Percentiles rank a stretch among this genome's conserved stretches.
Conservation (phyloP, 2,113 vertebrate genomes). For the Barnardius zonarius region DNA sequence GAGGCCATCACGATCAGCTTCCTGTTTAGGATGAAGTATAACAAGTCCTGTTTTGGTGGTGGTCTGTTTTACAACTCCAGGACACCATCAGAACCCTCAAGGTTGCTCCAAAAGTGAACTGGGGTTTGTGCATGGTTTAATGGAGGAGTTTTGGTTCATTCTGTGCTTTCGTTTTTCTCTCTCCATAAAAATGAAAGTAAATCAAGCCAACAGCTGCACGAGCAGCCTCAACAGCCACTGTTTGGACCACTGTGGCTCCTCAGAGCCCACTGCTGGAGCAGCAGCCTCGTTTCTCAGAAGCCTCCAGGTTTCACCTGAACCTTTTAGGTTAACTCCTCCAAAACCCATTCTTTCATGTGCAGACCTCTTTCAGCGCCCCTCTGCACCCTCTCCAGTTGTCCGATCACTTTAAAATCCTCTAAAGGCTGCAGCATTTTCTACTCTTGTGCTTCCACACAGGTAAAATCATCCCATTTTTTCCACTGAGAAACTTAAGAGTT, state of each 20-base stretch:
- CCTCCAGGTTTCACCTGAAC: background rate
- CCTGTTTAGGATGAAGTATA: background rate
- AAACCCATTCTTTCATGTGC: background rate
- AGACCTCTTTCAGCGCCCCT: background rate
- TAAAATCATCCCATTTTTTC: background rate
- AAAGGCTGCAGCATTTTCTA: rapidly evolving
- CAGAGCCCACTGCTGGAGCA: background rate
- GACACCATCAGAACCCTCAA: background rate
- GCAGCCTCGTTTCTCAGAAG: background rate
- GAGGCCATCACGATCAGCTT: background rate
- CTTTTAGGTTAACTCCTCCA: background rate
- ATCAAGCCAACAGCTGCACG: background rate
- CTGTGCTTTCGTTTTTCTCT: background rate
- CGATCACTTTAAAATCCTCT: background rate
- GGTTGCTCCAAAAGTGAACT: background rate
- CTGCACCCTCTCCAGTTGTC: background rate
- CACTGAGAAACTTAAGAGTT: background rate
- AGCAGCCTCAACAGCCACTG: background rate
- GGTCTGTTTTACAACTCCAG: background rate
- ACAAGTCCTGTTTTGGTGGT: background rate
- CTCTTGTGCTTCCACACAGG: background rate
- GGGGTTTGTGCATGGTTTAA: background rate
- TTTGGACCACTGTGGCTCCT: background rate
- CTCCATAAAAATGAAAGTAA: background rate
- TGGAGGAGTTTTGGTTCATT: background rate